A percentile compares a stretch with the other conserved stretches of the same genome.
These are phyloP conservation scores for Lamellibrachia satsuma DNA, from an alignment of 2,888 invertebrate genomes.

Conservation along the genomic window DNA sequence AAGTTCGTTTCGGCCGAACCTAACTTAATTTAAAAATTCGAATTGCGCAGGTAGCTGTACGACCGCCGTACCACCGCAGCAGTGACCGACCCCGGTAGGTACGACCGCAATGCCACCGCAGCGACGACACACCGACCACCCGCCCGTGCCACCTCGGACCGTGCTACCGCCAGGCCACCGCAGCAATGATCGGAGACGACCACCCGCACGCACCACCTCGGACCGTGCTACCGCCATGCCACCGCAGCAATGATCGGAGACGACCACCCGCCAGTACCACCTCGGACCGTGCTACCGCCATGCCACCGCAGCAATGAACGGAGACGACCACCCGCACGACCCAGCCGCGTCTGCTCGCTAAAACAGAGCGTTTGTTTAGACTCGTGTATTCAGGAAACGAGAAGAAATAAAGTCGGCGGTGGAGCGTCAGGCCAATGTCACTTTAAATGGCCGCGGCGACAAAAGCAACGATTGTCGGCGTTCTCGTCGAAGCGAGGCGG, in stretches of 20 bases:
- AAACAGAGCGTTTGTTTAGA: background rate
- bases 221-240: background rate
- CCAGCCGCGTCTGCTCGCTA: background rate
- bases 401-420: background rate
- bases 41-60: too few species aligned
- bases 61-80: background rate
- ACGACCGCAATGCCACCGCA: too few species aligned
- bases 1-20: background rate
- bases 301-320: constrained; percentile 3
- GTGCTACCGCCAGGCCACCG: background rate
- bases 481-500: background rate
- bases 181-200: background rate
- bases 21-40: background rate
- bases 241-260: background rate
- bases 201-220: background rate
- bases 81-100: too few species aligned
- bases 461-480: constrained; percentile 10
- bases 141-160: too few species aligned
- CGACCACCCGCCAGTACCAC: background rate
- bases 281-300: background rate
- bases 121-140: too few species aligned
- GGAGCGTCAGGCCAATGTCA: background rate
- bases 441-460: background rate
- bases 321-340: background rate
- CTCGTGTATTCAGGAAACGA: background rate